Evolutionary conservation across 2,797 vertebrate species (phyloP), one percentile per base, ranked within the genome.

Genomic region (Urophycis tenuis): DNA sequence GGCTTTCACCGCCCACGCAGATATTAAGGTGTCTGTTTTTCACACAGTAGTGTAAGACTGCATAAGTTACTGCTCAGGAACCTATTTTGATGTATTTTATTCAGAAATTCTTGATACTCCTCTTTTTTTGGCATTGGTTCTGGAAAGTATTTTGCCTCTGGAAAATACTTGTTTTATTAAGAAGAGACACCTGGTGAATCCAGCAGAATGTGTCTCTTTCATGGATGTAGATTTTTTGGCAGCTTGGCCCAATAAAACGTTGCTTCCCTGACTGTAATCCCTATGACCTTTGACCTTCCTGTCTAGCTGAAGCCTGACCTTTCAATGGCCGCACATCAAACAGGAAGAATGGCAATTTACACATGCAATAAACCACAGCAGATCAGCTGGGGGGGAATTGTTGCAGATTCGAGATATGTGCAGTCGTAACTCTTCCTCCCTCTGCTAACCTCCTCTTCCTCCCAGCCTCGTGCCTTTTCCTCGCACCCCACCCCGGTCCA

Each of bases 211-310:
- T 64, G 67, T 75, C n/a, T 67, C 29, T 67, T 67, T 67, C 60
- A 67, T 29, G 60, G 8, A 3, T 60, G 9, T 29, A 4, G 2
- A 2, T 29, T 29, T 67, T 67, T 34, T 78, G 76, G 81, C 82
- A 78, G 80, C 81, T 39, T 74, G 76, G 75, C 73, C 76, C 79
- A 82, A 86, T 80, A 77, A 78, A 0, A 12, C 72, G 32, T 49
- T 41, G 49, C 75, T 73, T 67, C 39, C 64, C 29, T 75, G 1
- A 5, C 1, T 25, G 22, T 79, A 83, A 84, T 82, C 81, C 74
- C 70, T 53, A 32, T 60, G 74, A 81, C 77, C 72, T 83, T 80
- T 81, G 77, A 84, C 84, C 82, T 75, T 53, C 31, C 71, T 36
- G 1, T 60, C 67, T 30, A 12, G 73, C 64, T 75, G 53, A 80